A percentile compares a stretch with the other conserved stretches of the same genome.
Conservation (phyloP, 1,140 invertebrate genomes). For the Bombus turneri region DNA sequence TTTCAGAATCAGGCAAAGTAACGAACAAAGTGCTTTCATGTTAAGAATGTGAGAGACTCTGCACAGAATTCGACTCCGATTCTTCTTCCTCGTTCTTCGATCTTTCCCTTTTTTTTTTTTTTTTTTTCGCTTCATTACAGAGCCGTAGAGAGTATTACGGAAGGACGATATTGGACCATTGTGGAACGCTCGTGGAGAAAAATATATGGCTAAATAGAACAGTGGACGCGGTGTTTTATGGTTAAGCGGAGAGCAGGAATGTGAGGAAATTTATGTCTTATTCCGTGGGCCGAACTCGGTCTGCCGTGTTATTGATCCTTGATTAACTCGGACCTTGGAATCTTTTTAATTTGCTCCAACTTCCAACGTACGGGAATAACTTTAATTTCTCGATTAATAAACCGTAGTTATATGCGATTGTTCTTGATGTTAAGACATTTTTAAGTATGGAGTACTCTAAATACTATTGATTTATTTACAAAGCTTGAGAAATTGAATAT, state of each 20-base stretch:
- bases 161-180: slow-evolving; percentile 64
- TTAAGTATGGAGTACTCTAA: too few relatives aligned
- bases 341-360: slow-evolving; percentile 41
- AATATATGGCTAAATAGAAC: slow-evolving; percentile 68
- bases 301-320: slow-evolving; percentile 47
- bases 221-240: slow-evolving; percentile 60
- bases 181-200: slow-evolving; percentile 59
- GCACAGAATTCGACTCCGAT: background rate
- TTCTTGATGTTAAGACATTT: background rate
- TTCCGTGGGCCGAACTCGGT: slow-evolving; percentile 37
- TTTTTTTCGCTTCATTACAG: background rate
- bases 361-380: background rate
- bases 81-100: background rate
- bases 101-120: background rate
- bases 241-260: slow-evolving; percentile 51
- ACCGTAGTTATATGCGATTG: background rate
- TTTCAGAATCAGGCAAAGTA: too few relatives aligned
- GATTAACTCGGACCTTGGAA: slow-evolving; percentile 41
- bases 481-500: background rate
- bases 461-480: background rate
- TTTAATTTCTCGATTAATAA: background rate
- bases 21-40: too few relatives aligned
- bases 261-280: slow-evolving; percentile 63
- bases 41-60: too few relatives aligned
- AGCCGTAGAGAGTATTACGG: slow-evolving; percentile 52